Conservation (phyloP, 2,888 invertebrate species). For the Ormyrus nitidulus region DNA sequence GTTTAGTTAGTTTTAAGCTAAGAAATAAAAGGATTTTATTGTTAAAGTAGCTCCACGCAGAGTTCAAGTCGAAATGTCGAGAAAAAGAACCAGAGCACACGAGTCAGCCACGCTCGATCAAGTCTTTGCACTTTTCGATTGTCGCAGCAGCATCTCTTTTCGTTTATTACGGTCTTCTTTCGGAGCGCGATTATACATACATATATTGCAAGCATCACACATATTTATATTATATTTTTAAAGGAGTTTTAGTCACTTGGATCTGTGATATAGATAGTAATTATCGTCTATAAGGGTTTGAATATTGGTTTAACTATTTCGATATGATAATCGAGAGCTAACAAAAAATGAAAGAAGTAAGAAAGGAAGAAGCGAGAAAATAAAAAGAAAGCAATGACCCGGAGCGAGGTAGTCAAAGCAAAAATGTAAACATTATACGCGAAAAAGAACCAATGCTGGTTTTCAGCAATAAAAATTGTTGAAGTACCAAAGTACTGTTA, state of each 20-base stretch:
- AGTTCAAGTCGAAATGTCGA: constrained; percentile 47
- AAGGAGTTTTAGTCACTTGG: constrained; percentile 75
- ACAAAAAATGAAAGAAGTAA: constrained; percentile 51
- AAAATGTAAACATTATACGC: constrained; percentile 53
- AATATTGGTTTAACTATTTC: constrained; percentile 71
- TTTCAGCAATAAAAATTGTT: constrained; percentile 66
- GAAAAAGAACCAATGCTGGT: constrained; percentile 56
- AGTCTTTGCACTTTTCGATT: constrained; percentile 67
- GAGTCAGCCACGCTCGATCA: constrained; percentile 58
- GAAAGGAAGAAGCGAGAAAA: constrained; percentile 45
- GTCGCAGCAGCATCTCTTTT: constrained; percentile 68
- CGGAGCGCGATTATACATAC: constrained; percentile 66
- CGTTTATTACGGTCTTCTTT: constrained; percentile 64
- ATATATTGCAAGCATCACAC: constrained; percentile 69
- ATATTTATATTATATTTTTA: constrained; percentile 73
- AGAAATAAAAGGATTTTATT: constrained; percentile 21
- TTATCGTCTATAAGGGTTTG: constrained; percentile 74
- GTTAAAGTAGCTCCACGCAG: constrained; percentile 52
- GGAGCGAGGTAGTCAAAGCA: constrained; percentile 68
- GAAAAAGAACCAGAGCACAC: constrained; percentile 29
- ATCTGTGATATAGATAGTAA: constrained; percentile 76
- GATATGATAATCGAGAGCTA: constrained; percentile 60
- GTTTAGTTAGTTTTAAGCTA: constrained; percentile 40
- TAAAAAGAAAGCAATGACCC: constrained; percentile 66
- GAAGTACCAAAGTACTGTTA: constrained; percentile 66